phyloP scores from a whole-genome alignment of 2,113 vertebrate genomes.

The Brachyhypopomus gauderio region DNA sequence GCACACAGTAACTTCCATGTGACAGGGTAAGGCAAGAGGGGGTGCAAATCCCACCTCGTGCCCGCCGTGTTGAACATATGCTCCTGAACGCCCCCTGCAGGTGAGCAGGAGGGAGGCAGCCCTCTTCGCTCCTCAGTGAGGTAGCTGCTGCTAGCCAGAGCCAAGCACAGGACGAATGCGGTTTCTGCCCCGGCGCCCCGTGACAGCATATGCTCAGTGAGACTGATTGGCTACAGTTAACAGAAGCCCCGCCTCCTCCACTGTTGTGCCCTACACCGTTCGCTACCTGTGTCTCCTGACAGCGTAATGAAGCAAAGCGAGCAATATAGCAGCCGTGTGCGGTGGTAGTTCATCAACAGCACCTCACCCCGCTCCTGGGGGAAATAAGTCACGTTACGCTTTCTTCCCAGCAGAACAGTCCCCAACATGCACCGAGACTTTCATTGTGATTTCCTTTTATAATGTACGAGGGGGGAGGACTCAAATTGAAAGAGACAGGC shows the following conservation, averaged over 20 bases:
- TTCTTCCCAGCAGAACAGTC: slow-evolving; percentile 59
- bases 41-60: too few relatives aligned
- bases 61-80: too few relatives aligned
- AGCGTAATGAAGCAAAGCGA: slow-evolving; percentile 62
- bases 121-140: too few relatives aligned
- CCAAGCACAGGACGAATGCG: too few relatives aligned
- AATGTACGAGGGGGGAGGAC: slow-evolving; percentile 62
- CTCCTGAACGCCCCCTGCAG: not conserved
- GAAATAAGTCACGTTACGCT: slow-evolving; percentile 72
- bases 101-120: not conserved
- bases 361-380: slow-evolving; percentile 58
- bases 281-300: slow-evolving; percentile 52
- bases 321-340: slow-evolving; percentile 44
- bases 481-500: slow-evolving; percentile 64
- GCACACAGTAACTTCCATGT: too few relatives aligned
- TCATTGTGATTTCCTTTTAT: slow-evolving; percentile 64
- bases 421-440: slow-evolving; percentile 42
- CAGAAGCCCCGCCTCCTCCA: too few relatives aligned
- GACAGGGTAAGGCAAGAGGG: too few relatives aligned
- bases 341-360: slow-evolving; percentile 60
- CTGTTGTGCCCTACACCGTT: slow-evolving; percentile 27
- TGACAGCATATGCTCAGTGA: too few relatives aligned
- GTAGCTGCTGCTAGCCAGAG: too few relatives aligned
- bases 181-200: too few relatives aligned
- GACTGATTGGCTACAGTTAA: too few relatives aligned